Conservation (phyloP, 2,888 invertebrate genomes). For the Cetonia aurata region DNA sequence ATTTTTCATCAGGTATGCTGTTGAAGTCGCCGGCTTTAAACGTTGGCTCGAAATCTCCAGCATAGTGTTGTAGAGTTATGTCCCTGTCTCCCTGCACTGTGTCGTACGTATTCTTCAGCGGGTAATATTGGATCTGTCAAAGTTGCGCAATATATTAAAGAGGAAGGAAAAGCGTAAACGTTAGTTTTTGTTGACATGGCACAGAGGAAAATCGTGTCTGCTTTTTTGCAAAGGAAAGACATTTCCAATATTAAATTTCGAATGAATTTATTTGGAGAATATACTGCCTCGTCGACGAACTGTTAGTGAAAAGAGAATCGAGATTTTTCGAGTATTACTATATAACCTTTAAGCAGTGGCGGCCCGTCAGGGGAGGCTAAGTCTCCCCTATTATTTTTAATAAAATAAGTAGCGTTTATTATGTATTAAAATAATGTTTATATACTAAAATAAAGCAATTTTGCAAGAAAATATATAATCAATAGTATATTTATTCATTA, state of each 20-base stretch:
- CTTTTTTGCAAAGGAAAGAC: not conserved
- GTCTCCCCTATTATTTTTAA: no score
- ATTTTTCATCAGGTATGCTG: conserved; percentile 15
- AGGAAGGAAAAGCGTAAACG: not conserved
- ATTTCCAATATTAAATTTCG: not conserved
- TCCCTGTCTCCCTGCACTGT: not conserved
- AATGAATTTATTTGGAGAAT: not conserved
- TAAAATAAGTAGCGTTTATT: no score
- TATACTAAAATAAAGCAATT: no score
- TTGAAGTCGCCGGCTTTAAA: conserved; percentile 13
- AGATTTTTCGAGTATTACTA: no score
- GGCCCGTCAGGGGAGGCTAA: no score
- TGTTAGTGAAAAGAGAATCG: no score
- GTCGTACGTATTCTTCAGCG: conserved; percentile 4
- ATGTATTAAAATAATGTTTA: no score
- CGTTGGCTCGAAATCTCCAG: not conserved
- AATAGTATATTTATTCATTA: no score
- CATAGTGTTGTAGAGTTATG: conserved; percentile 16
- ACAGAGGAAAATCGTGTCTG: not conserved
- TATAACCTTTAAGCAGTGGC: no score
- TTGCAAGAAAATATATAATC: no score
- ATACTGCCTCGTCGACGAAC: no score
- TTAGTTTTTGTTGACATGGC: not conserved
- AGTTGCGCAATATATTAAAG: not conserved
- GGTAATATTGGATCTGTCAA: not conserved